Evolutionary conservation across 2,113 vertebrate genomes (phyloP).

Genomic region (Diadophis punctatus): DNA sequence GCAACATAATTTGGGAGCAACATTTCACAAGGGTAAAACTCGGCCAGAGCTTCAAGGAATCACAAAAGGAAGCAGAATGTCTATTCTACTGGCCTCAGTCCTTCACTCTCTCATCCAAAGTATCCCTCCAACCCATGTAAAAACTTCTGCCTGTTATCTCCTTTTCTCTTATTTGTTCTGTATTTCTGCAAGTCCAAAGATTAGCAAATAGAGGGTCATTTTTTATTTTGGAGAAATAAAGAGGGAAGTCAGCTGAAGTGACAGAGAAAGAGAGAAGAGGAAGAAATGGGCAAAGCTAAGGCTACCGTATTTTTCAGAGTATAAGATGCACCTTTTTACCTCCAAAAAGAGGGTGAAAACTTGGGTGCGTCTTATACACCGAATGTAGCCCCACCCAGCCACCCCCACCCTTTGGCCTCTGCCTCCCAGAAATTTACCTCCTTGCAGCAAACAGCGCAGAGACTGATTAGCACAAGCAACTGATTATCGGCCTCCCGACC

Average conservation of each 20-base stretch:
- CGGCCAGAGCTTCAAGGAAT: background rate
- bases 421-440: no score
- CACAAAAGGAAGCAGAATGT: background rate
- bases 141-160: background rate
- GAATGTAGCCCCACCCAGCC: no score
- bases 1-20: background rate
- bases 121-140: background rate
- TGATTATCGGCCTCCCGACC: no score
- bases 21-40: background rate
- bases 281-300: background rate
- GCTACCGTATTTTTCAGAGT: no score
- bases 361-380: no score
- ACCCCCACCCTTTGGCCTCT: no score
- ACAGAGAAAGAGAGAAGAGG: background rate
- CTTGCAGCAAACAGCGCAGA: no score
- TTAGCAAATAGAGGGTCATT: background rate
- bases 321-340: no score
- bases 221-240: background rate
- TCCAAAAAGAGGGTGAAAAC: no score
- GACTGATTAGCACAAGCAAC: no score
- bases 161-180: background rate
- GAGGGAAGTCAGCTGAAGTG: background rate
- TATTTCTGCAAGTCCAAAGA: background rate
- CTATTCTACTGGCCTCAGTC: background rate
- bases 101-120: background rate